These are phyloP conservation scores for Pollenia griseotomentosa DNA, from an alignment of 2,888 invertebrate genomes.

Conservation along the genomic window DNA sequence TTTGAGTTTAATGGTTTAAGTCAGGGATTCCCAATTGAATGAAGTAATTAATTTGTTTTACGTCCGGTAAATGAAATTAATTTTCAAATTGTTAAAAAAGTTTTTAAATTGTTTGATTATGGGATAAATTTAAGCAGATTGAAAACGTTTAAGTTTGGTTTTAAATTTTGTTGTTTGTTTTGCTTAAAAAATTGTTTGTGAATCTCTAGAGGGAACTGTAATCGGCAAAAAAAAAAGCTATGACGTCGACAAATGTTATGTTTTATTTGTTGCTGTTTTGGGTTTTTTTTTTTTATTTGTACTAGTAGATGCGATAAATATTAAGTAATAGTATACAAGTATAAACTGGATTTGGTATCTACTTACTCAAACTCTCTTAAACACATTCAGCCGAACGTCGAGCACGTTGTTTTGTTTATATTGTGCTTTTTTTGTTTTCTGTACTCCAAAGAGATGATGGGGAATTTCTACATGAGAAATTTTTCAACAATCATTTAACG, in stretches of 20 bases:
- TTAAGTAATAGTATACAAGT: conserved; percentile 68
- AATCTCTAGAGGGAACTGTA: conserved; percentile 38
- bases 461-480: conserved; percentile 54
- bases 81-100: too few species aligned
- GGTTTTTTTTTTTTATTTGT: conserved; percentile 19
- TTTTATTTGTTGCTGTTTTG: conserved; percentile 38
- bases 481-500: conserved; percentile 48
- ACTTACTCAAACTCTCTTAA: conserved; percentile 13
- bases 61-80: too few species aligned
- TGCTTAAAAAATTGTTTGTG: not conserved
- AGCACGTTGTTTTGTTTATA: conserved; percentile 60
- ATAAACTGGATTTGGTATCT: conserved; percentile 55
- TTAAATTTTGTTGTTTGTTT: too few species aligned
- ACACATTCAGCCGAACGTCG: not conserved
- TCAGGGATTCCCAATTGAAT: conserved; percentile 29
- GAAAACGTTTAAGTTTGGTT: too few species aligned
- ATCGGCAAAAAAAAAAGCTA: conserved; percentile 40
- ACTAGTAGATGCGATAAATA: conserved; percentile 61
- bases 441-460: conserved; percentile 19
- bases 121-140: too few species aligned
- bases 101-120: too few species aligned
- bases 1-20: conserved; percentile 49
- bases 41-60: too few species aligned
- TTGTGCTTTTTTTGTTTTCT: not conserved
- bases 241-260: conserved; percentile 58